phyloP scores from a whole-genome alignment of 1,140 invertebrate species.

The Cryptotermes secundus region DNA sequence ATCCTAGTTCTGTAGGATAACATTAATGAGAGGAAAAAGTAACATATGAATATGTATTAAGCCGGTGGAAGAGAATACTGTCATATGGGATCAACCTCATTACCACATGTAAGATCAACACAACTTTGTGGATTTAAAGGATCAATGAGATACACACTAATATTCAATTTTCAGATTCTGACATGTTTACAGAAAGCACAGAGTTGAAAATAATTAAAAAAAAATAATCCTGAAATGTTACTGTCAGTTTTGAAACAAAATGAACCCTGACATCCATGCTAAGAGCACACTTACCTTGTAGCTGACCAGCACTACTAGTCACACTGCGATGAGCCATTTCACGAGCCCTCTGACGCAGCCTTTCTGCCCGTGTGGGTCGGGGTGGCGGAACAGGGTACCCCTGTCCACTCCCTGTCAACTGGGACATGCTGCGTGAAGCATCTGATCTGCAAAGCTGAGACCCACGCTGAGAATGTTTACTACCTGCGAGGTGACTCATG shows the following conservation, averaged over 20 bases:
- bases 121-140: too few relatives aligned
- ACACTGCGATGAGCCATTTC: conserved; percentile 40
- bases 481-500: conserved; percentile 45
- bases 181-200: too few relatives aligned
- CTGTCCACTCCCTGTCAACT: conserved; percentile 48
- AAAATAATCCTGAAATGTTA: too few relatives aligned
- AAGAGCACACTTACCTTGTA: not conserved
- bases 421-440: conserved; percentile 57
- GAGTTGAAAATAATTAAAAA: too few relatives aligned
- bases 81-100: too few relatives aligned
- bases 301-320: not conserved
- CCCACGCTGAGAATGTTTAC: conserved; percentile 27
- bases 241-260: not conserved
- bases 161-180: too few relatives aligned
- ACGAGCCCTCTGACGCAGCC: conserved; percentile 54
- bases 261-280: not conserved
- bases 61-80: too few relatives aligned
- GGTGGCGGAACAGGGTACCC: conserved; percentile 47
- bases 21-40: too few relatives aligned
- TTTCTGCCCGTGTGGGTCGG: conserved; percentile 55
- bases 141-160: too few relatives aligned
- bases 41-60: too few relatives aligned
- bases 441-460: conserved; percentile 47
- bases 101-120: too few relatives aligned
- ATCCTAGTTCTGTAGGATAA: too few relatives aligned